A percentile compares a stretch with the other conserved stretches of the same genome.
Evolutionary conservation across 1,140 invertebrate genomes (phyloP).

Genomic region (Drosophila lacertosa): DNA sequence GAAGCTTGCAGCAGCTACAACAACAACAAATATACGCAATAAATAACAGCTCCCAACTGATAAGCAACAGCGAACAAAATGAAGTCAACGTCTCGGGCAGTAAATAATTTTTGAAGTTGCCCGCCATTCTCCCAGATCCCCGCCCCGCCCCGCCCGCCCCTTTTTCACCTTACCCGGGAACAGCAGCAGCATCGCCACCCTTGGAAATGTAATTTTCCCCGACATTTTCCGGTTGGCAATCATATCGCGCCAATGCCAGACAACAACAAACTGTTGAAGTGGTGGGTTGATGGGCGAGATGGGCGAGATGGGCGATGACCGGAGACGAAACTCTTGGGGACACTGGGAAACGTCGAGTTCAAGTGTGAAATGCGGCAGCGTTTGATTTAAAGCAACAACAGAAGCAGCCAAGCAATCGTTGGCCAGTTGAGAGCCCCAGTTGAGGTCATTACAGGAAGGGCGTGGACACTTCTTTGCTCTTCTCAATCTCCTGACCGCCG

Average conservation of each 20-base stretch:
- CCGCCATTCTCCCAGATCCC: constrained; percentile 15
- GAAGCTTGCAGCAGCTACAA: constrained; percentile 37
- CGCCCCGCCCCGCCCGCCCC: not conserved
- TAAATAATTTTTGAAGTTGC: constrained; percentile 74
- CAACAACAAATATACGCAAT: constrained; percentile 55
- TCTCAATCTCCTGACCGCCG: constrained; percentile 3
- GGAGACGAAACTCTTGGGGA: constrained; percentile 44
- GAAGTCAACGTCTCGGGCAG: constrained; percentile 77
- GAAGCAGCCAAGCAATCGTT: too few species aligned
- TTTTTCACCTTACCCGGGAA: constrained; percentile 19
- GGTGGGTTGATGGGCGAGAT: not conserved
- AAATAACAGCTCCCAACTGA: constrained; percentile 73
- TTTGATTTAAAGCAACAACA: constrained; percentile 76
- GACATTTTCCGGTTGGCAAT: constrained; percentile 80
- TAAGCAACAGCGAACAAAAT: constrained; percentile 67
- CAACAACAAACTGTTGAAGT: constrained; percentile 38
- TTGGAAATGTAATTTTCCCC: constrained; percentile 79
- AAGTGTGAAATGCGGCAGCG: constrained; percentile 72
- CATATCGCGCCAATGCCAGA: constrained; percentile 75
- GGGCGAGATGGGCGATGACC: constrained; percentile 11
- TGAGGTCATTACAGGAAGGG: constrained; percentile 31
- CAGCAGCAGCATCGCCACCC: constrained; percentile 21
- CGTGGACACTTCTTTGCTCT: constrained; percentile 1
- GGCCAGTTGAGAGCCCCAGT: constrained; percentile 39
- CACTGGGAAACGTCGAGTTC: constrained; percentile 45